Percentiles rank a stretch among this genome's conserved stretches.
These are phyloP conservation scores for Sciurus vulgaris DNA, from an alignment of 2,797 vertebrate species.

Conservation along the genomic window DNA sequence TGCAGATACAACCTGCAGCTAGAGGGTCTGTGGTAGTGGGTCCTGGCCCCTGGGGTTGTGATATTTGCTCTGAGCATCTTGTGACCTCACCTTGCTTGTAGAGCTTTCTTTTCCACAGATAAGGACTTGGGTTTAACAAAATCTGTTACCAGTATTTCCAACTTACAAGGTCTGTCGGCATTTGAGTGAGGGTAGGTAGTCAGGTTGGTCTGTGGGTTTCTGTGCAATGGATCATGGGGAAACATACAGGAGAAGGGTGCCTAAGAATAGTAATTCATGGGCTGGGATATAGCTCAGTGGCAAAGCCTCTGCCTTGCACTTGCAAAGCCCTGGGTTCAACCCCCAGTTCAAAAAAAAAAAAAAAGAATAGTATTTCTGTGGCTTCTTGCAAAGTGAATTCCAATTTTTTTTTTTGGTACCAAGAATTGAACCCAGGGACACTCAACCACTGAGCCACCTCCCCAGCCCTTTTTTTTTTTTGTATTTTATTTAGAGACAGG, in stretches of 20 bases:
- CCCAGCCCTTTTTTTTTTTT: too few relatives aligned
- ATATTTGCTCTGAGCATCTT: not conserved
- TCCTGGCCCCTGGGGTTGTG: not conserved
- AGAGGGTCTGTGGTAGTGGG: rapidly evolving
- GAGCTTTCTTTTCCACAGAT: not conserved
- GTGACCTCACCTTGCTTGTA: not conserved
- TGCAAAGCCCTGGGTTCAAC: too few relatives aligned
- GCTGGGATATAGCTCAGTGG: too few relatives aligned
- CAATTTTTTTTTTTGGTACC: not conserved
- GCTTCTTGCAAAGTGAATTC: not conserved
- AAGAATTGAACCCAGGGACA: too few relatives aligned
- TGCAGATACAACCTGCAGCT: not conserved
- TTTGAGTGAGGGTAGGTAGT: not conserved
- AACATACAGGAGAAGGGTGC: not conserved
- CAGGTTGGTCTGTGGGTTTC: conserved; percentile 5
- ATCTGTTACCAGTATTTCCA: not conserved
- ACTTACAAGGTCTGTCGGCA: not conserved
- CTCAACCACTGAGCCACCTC: too few relatives aligned
- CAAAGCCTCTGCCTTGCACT: too few relatives aligned
- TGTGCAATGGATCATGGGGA: not conserved
- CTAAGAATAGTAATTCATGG: not conserved
- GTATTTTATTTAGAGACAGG: too few relatives aligned
- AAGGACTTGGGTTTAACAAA: not conserved
- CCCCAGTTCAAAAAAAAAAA: too few relatives aligned
- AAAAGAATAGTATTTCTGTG: not conserved